Base-by-base conservation (phyloP, 30 jellyfish, hydroid and myxozoan species). In the Phacellophora camtschatica region DNA sequence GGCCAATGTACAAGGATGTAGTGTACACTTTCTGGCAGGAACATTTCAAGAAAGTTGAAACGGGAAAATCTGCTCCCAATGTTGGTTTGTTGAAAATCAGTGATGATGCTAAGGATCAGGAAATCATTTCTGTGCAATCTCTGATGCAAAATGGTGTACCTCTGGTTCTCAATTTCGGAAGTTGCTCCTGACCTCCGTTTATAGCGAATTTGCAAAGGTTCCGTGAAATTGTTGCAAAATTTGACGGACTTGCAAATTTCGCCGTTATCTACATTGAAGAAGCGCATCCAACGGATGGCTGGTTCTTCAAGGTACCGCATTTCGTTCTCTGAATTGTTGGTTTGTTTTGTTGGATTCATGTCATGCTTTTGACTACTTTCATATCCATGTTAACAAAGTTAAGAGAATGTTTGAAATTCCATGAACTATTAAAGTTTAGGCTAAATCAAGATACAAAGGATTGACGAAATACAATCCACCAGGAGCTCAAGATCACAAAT, bases 141-240 rank as follows among this genome's bases (percentile, higher is more conserved):
- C 51, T 79, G 59, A 63, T 79, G 83, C 74, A 77, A 3, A 83
- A 83, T 15, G 94, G 88, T 23, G 63, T 77, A 48, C 96, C 96
- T 37, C 88, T 87, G 10, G 94, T 87, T 16, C 30, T 87, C 59
- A 77, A 72, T 35, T 87, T 87, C 35, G 96, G 96, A 37, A 87
- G 96, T 35, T 75, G 88, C 84, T 62, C 88, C 93, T 87, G 96
- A 87, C 91, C 91, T 43, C 81, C 93, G 85, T 87, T 87, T 29
- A 77, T 87, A 88, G 85, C 88, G 62, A 50, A 75, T 19, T 62
- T 87, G 89, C 86, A 87, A 36, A 66, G 46, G 66, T 87, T 77
- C 83, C 69, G 82, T 50, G 66, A 41, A 23, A 68, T 87, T 22
- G 81, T 56, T 34, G 37, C 31, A 48, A 66, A 57, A 25, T 87